Evolutionary conservation across 2,113 vertebrate genomes (phyloP), one percentile per base, ranked within the genome.

Genomic region (Spizaetus ornatus): DNA sequence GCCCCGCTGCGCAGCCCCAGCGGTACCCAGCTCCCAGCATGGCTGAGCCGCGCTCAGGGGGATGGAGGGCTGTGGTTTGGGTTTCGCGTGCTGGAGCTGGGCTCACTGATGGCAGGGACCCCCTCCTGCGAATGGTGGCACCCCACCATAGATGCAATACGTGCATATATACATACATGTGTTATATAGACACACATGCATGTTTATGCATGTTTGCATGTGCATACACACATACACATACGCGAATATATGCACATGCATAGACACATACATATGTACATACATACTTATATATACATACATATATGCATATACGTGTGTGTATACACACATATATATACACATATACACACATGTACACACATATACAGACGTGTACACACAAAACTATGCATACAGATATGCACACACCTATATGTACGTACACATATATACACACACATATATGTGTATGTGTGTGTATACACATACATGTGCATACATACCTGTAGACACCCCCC

Each of bases 41-140:
- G 6, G 40, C 40, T 26, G 8, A 66, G 38, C 25, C 1, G 2
- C 4, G 2, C 62, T 17, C 0, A 2, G 40, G 58, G 16, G 20
- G 23, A 13, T 7, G 40, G 27, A 18, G 34, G 63, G 25, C 40
- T n/a, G 61, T 5, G 1, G 4, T 67, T 43, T 5, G 40, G 50
- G 62, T 17, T n/a, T n/a, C 17, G 32, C 38, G 16, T 47, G 52
- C 16, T 47, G 52, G 63, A 82, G 26, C 42, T 20, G 42, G 42
- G 34, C 43, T 70, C 22, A 1, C 34, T 18, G 62, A 10, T 2
- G 22, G 65, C 53, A 34, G n/a, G n/a, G 13, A 26, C 29, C 11
- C 25, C 8, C 19, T 50, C 14, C 38, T 4, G 16, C 4, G 2
- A 38, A 13, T 6, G 42, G 26, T 38, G 63, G 42, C 34, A 32